Evolutionary conservation across 2,113 vertebrate genomes (phyloP).

Genomic region (Trogon surrucura): DNA sequence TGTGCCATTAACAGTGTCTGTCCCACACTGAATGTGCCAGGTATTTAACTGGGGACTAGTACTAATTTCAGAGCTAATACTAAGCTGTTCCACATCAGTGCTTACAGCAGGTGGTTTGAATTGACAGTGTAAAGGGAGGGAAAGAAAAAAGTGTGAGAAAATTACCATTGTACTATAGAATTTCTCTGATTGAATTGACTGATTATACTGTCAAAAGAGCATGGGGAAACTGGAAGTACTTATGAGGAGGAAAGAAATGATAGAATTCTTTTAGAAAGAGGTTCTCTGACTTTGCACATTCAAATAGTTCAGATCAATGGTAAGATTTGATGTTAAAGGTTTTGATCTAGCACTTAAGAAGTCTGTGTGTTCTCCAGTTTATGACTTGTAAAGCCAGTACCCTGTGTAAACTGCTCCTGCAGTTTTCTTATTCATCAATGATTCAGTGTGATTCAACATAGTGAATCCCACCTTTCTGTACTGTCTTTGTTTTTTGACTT

Average conservation of each 20-base stretch:
- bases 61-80: constrained; percentile 98
- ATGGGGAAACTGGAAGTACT: constrained; percentile 68
- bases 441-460: background rate
- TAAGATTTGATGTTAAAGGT: constrained; percentile 57
- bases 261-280: constrained; percentile 63
- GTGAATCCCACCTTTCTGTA: background rate
- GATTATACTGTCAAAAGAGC: constrained; percentile 83
- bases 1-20: constrained; percentile 83
- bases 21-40: constrained; percentile 81
- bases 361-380: constrained; percentile 43
- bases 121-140: constrained; percentile 78
- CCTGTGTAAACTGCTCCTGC: background rate
- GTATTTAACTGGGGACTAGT: constrained; percentile 92
- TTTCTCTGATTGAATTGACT: constrained; percentile 88
- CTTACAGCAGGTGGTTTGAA: constrained; percentile 86
- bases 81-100: constrained; percentile 90
- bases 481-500: background rate
- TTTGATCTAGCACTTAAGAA: constrained; percentile 64
- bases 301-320: constrained; percentile 70
- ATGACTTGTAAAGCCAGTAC: constrained; percentile 12
- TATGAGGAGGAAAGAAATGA: constrained; percentile 68
- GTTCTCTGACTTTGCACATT: constrained; percentile 63
- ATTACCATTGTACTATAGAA: constrained; percentile 88
- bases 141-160: constrained; percentile 79
- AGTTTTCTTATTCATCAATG: background rate